Evolutionary conservation across 2,888 invertebrate species (phyloP).

Genomic region (Buathra laborator): DNA sequence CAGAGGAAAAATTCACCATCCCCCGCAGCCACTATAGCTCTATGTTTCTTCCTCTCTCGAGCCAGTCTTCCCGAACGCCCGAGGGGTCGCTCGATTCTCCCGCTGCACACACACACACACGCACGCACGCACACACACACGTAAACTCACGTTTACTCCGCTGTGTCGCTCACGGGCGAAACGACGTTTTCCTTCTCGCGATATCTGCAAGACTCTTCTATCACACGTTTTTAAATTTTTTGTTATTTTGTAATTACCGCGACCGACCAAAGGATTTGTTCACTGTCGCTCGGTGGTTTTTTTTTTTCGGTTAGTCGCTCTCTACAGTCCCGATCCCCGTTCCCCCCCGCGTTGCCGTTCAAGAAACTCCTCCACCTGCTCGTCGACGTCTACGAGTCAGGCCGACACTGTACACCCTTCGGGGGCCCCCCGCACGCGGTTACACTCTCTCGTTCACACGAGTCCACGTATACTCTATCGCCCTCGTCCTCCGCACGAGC

Average conservation of each 20-base stretch:
- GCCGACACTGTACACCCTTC: constrained; percentile 59
- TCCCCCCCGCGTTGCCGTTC: constrained; percentile 31
- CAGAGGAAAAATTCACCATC: constrained; percentile 21
- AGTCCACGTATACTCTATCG: constrained; percentile 14
- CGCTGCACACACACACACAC: constrained; percentile 56
- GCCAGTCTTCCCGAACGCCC: constrained; percentile 58
- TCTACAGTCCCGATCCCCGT: constrained; percentile 28
- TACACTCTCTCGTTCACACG: constrained; percentile 25
- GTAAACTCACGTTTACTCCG: constrained; percentile 9
- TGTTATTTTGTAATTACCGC: constrained; percentile 15
- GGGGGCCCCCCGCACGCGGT: constrained; percentile 47
- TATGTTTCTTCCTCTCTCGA: constrained; percentile 64
- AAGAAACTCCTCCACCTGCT: constrained; percentile 51
- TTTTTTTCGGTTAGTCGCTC: constrained; percentile 17
- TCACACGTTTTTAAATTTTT: constrained; percentile 26
- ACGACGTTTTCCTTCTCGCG: constrained; percentile 28
- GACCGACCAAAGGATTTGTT: neutral
- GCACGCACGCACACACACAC: constrained; percentile 25
- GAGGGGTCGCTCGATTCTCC: constrained; percentile 67
- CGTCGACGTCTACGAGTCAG: constrained; percentile 59
- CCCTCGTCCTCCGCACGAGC: constrained; percentile 23
- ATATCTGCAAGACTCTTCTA: constrained; percentile 30
- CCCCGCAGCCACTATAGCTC: constrained; percentile 59
- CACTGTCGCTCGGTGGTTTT: neutral
- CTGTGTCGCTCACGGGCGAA: constrained; percentile 1